phyloP scores from a whole-genome alignment of 2,888 invertebrate species.

The Apamea sordens region DNA sequence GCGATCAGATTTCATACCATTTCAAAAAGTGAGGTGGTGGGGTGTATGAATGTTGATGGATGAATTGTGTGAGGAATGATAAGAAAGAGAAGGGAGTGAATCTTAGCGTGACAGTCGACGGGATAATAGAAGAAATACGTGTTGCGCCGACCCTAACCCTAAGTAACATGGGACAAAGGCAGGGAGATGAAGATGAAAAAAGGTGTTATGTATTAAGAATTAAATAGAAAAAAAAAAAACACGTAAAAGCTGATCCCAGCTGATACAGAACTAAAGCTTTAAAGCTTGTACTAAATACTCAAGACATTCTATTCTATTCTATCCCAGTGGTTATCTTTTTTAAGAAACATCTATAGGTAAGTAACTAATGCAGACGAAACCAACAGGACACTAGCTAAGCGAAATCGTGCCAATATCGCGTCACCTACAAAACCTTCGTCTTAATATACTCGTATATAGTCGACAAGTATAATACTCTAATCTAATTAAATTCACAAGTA shows the following conservation, averaged over 20 bases:
- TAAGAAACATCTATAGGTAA: neutral
- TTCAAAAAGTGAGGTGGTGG: neutral
- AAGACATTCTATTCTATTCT: too few relatives aligned
- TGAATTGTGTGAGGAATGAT: neutral
- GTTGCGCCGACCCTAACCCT: neutral
- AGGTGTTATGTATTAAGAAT: neutral
- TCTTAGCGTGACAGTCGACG: neutral
- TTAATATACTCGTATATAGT: slow-evolving; percentile 13
- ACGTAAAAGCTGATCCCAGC: neutral
- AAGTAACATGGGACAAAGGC: neutral
- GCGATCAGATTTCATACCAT: neutral
- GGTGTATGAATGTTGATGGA: neutral
- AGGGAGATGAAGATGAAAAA: neutral
- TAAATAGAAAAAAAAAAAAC: neutral
- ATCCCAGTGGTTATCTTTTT: neutral
- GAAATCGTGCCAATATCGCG: slow-evolving; percentile 11
- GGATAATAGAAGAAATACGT: neutral
- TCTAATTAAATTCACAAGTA: slow-evolving; percentile 57
- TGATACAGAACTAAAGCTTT: too few relatives aligned
- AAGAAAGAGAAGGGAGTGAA: neutral
- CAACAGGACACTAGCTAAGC: neutral
- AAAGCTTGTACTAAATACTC: too few relatives aligned
- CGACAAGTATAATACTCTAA: slow-evolving; percentile 37
- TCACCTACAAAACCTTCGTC: neutral
- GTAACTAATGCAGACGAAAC: neutral